A percentile compares a stretch with the other conserved stretches of the same genome.
Evolutionary conservation across 2,888 invertebrate species (phyloP).

Genomic region (Glomeris marginata): DNA sequence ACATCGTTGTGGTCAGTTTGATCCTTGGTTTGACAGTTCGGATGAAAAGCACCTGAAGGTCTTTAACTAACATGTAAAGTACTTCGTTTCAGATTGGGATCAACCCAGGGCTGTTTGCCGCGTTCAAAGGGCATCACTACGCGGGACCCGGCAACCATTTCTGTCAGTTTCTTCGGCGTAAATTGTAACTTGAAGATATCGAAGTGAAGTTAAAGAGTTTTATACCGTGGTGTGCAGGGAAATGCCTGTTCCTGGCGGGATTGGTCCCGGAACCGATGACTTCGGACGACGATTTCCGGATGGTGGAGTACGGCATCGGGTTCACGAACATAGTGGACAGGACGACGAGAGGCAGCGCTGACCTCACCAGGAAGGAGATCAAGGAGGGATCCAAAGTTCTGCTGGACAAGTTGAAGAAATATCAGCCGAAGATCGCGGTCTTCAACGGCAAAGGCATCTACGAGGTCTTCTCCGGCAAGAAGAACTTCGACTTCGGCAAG

Average conservation of each 20-base stretch:
- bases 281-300: conserved; percentile 87
- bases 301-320: conserved; percentile 86
- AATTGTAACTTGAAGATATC: no score
- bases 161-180: conserved; percentile 43
- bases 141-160: conserved; percentile 98
- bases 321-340: conserved; percentile 96
- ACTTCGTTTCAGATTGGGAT: conserved; percentile 69
- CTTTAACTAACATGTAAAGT: no score
- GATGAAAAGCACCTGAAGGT: no score
- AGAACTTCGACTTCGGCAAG: conserved; percentile 91
- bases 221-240: conserved; percentile 46
- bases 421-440: conserved; percentile 89
- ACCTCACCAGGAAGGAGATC: conserved; percentile 47
- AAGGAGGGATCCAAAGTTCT: conserved; percentile 56
- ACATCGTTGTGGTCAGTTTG: conserved; percentile 94
- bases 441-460: conserved; percentile 99
- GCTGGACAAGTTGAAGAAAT: conserved; percentile 75
- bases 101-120: conserved; percentile 93
- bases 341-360: conserved; percentile 90
- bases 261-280: conserved; percentile 89
- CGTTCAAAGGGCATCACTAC: conserved; percentile 96
- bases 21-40: no score
- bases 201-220: no score
- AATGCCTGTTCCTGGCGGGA: conserved; percentile 86
- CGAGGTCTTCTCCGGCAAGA: conserved; percentile 92